phyloP scores from a whole-genome alignment of 2,113 vertebrate genomes.

The Colinus virginianus region DNA sequence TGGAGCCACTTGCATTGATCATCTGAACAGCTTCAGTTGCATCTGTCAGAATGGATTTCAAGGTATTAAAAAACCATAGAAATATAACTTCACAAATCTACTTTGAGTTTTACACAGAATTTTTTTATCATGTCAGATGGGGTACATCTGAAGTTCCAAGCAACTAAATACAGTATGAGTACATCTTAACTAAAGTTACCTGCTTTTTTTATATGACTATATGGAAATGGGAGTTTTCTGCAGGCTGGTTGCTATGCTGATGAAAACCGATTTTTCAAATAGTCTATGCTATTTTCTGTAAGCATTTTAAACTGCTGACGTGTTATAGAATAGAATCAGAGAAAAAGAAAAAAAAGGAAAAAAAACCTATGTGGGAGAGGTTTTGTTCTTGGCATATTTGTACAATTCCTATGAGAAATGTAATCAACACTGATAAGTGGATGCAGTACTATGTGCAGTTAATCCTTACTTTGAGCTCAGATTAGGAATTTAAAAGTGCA shows the following conservation, averaged over 20 bases:
- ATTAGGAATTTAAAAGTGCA: neutral
- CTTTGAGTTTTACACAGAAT: neutral
- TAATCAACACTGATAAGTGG: neutral
- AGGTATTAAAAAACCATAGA: constrained; percentile 69
- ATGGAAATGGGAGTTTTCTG: neutral
- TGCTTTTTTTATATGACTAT: neutral
- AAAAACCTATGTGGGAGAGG: neutral
- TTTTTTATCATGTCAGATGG: neutral
- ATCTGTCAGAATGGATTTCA: constrained; percentile 79
- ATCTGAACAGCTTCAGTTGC: constrained; percentile 80
- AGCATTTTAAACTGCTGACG: neutral
- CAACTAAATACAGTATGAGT: neutral
- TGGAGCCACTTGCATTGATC: constrained; percentile 78
- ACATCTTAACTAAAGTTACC: neutral
- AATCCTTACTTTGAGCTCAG: neutral
- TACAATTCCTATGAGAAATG: neutral
- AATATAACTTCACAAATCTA: neutral
- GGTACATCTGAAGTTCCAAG: neutral
- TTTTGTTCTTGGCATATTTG: neutral
- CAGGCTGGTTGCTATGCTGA: neutral
- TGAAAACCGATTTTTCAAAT: constrained; percentile 9
- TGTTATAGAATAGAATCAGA: neutral
- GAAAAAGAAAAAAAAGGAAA: neutral
- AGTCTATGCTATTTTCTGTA: neutral
- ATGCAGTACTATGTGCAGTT: neutral